Conservation (phyloP, 2,888 invertebrate genomes). For the Troglohyphantes excavatus region DNA sequence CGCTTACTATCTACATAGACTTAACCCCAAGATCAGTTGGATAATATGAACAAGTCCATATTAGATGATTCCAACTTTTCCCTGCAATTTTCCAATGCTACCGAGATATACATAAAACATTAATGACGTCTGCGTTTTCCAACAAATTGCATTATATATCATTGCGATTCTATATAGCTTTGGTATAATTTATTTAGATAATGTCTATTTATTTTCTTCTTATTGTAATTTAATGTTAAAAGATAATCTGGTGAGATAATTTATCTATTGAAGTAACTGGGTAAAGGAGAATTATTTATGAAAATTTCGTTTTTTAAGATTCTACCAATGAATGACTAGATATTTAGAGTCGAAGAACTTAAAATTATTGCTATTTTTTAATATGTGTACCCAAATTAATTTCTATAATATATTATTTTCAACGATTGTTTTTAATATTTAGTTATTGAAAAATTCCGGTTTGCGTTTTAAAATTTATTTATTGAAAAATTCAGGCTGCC, state of each 20-base stretch:
- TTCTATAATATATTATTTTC: too few relatives aligned
- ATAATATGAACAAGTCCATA: conserved; percentile 35
- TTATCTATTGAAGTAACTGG: background rate
- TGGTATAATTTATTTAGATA: background rate
- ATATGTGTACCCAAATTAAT: too few relatives aligned
- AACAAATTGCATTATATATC: background rate
- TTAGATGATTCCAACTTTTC: conserved; percentile 37
- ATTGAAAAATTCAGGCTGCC: too few relatives aligned
- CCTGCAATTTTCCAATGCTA: conserved; percentile 36
- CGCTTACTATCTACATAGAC: conserved; percentile 70
- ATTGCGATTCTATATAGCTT: background rate
- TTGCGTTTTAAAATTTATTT: too few relatives aligned
- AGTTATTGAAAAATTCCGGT: too few relatives aligned
- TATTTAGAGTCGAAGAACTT: too few relatives aligned
- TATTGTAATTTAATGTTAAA: conserved; percentile 5
- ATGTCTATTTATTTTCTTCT: conserved; percentile 1
- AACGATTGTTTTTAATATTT: too few relatives aligned
- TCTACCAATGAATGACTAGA: too few relatives aligned
- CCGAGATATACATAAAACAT: conserved; percentile 25
- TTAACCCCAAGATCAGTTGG: conserved; percentile 64
- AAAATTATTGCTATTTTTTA: too few relatives aligned
- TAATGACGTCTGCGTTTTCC: background rate
- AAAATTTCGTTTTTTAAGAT: background rate
- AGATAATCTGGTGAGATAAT: background rate
- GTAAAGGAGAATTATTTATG: background rate